Evolutionary conservation across 2,113 vertebrate genomes (phyloP).

Genomic region (Hymenochirus boettgeri): DNA sequence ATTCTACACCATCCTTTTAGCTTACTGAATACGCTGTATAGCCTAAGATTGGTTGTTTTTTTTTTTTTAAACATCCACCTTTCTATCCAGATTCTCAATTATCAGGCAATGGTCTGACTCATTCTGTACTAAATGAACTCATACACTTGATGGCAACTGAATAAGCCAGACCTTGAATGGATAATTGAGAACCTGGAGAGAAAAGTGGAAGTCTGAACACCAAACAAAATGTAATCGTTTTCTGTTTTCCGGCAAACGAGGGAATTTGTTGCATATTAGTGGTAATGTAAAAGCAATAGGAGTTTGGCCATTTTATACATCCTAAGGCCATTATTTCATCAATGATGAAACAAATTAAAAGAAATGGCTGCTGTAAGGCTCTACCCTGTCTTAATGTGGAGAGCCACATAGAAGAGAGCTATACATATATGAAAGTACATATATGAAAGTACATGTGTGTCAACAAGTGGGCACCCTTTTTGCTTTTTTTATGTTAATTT

Average conservation of each 20-base stretch:
- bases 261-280: too few relatives aligned
- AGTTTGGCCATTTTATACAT: neutral
- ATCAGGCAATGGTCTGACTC: slow-evolving; percentile 1
- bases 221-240: neutral
- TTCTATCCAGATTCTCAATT: neutral
- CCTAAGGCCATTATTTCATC: neutral
- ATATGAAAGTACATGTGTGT: too few relatives aligned
- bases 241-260: neutral
- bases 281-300: neutral
- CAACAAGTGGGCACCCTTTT: too few relatives aligned
- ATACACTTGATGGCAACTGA: neutral
- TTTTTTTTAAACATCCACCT: neutral
- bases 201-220: neutral
- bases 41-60: neutral
- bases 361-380: too few relatives aligned
- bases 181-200: neutral
- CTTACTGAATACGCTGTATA: neutral
- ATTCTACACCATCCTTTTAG: neutral
- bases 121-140: neutral
- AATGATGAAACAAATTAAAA: too few relatives aligned
- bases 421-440: too few relatives aligned
- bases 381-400: too few relatives aligned
- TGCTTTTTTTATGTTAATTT: too few relatives aligned
- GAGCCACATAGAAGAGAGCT: too few relatives aligned
- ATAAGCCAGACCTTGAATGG: neutral